Evolutionary conservation across 2,113 vertebrate species (phyloP), one percentile per base, ranked within the genome.

Genomic region (Hemiscyllium ocellatum): DNA sequence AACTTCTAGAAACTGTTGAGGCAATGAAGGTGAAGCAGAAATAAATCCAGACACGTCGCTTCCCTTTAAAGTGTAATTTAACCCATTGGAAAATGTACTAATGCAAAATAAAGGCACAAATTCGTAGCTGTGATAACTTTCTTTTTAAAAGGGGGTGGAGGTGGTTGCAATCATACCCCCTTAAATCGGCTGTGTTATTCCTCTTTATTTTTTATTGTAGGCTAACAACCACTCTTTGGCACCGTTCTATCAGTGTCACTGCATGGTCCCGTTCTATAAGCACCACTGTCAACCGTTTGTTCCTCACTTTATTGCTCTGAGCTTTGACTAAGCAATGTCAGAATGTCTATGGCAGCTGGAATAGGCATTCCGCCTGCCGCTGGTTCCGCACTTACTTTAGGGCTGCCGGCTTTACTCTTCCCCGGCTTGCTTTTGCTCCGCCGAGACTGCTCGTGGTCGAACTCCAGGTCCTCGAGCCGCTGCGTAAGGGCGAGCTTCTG

Each of bases 401-500:
- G 98, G 96, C 98, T 98, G 98, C 98, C 98, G 98, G 98, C 98
- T 98, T 98, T 99, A 97, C 98, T 98, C 97, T 98, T 99, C 96
- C 98, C 98, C 96, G 98, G 97, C 98, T 99, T 99, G 97, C 98
- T 98, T 95, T 98, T 99, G 97, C 98, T 98, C 76, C 99, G 98
- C 96, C 98, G 97, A 66, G 98, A 98, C 98, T 99, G 99, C 98
- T 99, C 99, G 0, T 99, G 98, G 97, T 99, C 99, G 65, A 99
- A 99, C 97, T 99, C 99, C 97, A 99, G 98, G 96, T 99, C 99
- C 97, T 99, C 99, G 96, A 99, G 97, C 2, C 99, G 98, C 96
- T 99, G 99, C 33, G 99, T 99, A 96, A 99, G 97, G 80, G 99
- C 99, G 96, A 99, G 98, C 96, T 99, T 99, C 98, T 99, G 99